Conservation (phyloP, 2,888 invertebrate species). For the Elgonia sp. region DNA sequence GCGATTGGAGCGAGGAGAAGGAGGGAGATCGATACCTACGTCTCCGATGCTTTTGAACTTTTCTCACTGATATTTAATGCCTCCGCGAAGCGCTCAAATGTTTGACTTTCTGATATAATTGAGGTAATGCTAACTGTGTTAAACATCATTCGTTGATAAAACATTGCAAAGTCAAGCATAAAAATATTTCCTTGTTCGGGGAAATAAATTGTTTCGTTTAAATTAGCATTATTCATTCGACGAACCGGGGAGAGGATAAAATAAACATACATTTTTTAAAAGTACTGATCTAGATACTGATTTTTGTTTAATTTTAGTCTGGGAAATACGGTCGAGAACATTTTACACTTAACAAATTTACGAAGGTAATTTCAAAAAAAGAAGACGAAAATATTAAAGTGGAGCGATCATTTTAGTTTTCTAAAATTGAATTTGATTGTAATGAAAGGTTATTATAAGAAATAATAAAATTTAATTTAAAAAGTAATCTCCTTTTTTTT, state of each 20-base stretch:
- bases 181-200: background rate
- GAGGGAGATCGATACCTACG: conserved; percentile 80
- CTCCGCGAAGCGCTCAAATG: conserved; percentile 60
- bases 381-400: too few species aligned
- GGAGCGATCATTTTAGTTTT: too few species aligned
- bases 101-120: conserved; percentile 74
- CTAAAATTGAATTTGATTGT: too few species aligned
- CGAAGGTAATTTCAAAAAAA: background rate
- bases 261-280: conserved; percentile 2
- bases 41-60: conserved; percentile 81
- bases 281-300: background rate
- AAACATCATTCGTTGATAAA: conserved; percentile 34
- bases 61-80: conserved; percentile 81
- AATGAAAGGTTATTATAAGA: too few species aligned
- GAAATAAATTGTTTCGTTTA: conserved; percentile 16
- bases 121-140: conserved; percentile 52
- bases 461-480: too few species aligned
- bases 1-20: conserved; percentile 55
- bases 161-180: conserved; percentile 34
- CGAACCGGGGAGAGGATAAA: background rate
- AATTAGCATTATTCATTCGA: conserved; percentile 20
- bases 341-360: background rate
- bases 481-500: too few species aligned
- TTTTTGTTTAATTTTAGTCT: background rate
- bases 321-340: background rate